These are phyloP conservation scores for Calycopis cecrops DNA, from an alignment of 1,140 invertebrate genomes.

Conservation along the genomic window DNA sequence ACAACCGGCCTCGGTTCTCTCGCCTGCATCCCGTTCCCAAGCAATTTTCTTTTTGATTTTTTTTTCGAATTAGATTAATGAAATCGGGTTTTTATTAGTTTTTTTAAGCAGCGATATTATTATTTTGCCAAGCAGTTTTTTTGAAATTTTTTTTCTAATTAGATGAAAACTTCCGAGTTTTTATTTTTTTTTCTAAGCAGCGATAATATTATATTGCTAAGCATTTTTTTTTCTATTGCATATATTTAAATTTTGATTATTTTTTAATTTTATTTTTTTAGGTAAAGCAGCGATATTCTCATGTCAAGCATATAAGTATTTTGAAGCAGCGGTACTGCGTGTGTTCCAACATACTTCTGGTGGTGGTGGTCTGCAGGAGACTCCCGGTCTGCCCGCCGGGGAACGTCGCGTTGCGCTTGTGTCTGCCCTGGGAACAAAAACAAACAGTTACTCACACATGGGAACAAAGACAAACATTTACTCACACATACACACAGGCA, in stretches of 20 bases:
- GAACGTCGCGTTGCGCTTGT: slow-evolving; percentile 89
- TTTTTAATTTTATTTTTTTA: neutral
- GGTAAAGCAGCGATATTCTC: no score
- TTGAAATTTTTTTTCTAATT: no score
- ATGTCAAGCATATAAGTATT: neutral
- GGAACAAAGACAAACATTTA: no score
- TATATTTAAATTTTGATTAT: no score
- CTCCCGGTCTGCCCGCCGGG: slow-evolving; percentile 82
- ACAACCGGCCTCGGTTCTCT: neutral
- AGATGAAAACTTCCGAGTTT: neutral
- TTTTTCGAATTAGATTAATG: no score
- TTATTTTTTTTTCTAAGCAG: neutral
- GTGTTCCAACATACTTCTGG: slow-evolving; percentile 59
- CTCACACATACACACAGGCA: no score
- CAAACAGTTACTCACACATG: slow-evolving; percentile 4
- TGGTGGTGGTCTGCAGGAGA: slow-evolving; percentile 68
- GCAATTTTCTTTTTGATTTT: no score
- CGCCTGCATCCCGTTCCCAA: no score
- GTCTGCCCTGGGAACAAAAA: slow-evolving; percentile 77
- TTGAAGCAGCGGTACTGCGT: neutral
- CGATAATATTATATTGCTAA: no score
- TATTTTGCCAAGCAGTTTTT: no score
- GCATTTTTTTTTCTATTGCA: no score
- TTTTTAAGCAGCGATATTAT: no score
- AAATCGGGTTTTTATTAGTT: neutral